phyloP scores from a whole-genome alignment of 2,888 invertebrate genomes.

The Tortricodes alternella region DNA sequence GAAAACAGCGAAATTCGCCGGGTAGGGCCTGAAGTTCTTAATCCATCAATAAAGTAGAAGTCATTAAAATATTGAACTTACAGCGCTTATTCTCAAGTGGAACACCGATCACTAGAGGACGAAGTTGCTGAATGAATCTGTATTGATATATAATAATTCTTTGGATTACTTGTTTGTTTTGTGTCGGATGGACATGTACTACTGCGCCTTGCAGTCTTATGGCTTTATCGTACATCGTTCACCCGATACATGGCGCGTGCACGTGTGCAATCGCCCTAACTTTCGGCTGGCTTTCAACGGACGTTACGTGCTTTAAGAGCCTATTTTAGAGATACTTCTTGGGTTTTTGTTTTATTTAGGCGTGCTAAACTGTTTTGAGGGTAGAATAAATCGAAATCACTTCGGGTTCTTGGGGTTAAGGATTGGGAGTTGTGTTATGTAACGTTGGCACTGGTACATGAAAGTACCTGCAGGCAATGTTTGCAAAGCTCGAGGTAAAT shows the following conservation, averaged over 20 bases:
- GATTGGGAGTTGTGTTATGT: background rate
- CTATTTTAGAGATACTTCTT: conserved; percentile 37
- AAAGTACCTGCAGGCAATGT: too few relatives aligned
- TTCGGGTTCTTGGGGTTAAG: background rate
- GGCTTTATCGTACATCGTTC: conserved; percentile 28
- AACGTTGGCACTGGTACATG: background rate
- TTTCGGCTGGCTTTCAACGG: conserved; percentile 32
- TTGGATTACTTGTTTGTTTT: background rate
- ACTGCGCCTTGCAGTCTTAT: background rate
- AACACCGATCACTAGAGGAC: too few relatives aligned
- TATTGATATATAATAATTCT: too few relatives aligned
- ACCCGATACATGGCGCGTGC: conserved; percentile 29
- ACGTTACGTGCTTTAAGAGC: conserved; percentile 36
- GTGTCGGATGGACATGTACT: background rate
- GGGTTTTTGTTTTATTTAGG: conserved; percentile 24
- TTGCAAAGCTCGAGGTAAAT: too few relatives aligned
- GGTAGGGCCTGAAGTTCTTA: too few relatives aligned
- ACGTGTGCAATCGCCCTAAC: conserved; percentile 30
- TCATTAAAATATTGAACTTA: too few relatives aligned
- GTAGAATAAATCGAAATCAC: conserved; percentile 23
- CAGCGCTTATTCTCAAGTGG: too few relatives aligned
- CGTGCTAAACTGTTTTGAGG: conserved; percentile 19
- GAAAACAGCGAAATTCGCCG: too few relatives aligned
- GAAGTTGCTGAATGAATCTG: too few relatives aligned
- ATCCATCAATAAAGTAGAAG: too few relatives aligned